These are phyloP conservation scores for Perodicticus potto DNA, from an alignment of 2,797 vertebrate genomes.

Conservation along the genomic window DNA sequence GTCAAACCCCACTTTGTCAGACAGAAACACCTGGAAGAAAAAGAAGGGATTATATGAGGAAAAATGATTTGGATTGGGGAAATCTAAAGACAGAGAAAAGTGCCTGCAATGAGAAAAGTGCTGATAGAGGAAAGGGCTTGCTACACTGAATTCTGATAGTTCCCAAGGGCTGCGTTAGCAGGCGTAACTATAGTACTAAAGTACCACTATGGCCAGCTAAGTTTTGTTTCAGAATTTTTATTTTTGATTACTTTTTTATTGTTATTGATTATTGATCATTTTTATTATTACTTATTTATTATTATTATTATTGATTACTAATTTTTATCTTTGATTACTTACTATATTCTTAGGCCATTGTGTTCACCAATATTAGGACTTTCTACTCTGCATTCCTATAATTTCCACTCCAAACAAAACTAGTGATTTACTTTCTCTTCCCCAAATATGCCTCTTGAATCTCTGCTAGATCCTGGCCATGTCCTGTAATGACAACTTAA, in stretches of 20 bases:
- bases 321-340: not conserved
- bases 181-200: not conserved
- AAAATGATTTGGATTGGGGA: not conserved
- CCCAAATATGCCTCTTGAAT: not conserved
- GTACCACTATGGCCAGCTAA: not conserved
- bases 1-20: not conserved
- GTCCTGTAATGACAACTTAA: not conserved
- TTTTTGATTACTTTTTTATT: not conserved
- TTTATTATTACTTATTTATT: no score
- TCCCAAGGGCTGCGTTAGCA: not conserved
- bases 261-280: no score
- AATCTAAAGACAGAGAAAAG: not conserved
- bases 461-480: not conserved
- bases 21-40: not conserved
- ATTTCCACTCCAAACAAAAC: not conserved
- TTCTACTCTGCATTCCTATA: not conserved
- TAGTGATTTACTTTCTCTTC: not conserved
- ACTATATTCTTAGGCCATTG: not conserved
- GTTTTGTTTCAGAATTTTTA: not conserved
- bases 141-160: not conserved
- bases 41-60: not conserved
- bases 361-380: not conserved
- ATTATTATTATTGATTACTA: no score
- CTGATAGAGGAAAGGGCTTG: fast-evolving
- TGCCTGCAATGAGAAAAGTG: not conserved